A percentile compares a stretch with the other conserved stretches of the same genome.
Conservation (phyloP, 1,140 invertebrate species). For the Drosophila subobscura region DNA sequence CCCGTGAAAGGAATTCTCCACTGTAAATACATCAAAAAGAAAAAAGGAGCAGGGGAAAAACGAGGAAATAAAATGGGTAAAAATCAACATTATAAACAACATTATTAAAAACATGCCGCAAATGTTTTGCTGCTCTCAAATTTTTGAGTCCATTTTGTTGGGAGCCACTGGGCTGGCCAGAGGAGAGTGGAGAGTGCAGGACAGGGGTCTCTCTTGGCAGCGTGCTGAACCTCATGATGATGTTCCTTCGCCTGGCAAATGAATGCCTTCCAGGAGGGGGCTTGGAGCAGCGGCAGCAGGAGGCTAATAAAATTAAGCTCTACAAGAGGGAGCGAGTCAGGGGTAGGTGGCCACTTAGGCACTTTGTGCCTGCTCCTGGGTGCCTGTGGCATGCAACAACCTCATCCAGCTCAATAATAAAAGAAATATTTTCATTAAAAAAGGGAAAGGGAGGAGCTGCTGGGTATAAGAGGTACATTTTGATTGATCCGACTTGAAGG, state of each 20-base stretch:
- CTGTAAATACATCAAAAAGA: slow-evolving; percentile 66
- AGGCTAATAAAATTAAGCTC: slow-evolving; percentile 71
- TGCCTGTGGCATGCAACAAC: slow-evolving; percentile 47
- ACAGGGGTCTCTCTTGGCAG: not conserved
- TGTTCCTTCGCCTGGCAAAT: slow-evolving; percentile 56
- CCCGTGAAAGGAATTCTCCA: slow-evolving; percentile 69
- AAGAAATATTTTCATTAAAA: slow-evolving; percentile 74
- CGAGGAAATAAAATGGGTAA: slow-evolving; percentile 38
- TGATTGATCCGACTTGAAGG: not conserved
- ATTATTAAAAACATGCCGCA: slow-evolving; percentile 83
- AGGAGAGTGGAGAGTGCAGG: slow-evolving; percentile 6
- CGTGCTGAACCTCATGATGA: slow-evolving; percentile 62
- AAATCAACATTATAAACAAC: slow-evolving; percentile 82
- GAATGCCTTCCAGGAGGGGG: slow-evolving; percentile 27
- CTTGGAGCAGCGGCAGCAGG: slow-evolving; percentile 7
- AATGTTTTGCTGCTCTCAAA: slow-evolving; percentile 76
- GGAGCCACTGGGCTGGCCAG: slow-evolving; percentile 32
- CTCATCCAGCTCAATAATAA: slow-evolving; percentile 59
- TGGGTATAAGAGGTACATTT: not conserved
- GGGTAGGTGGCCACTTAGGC: not conserved
- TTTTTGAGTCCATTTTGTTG: slow-evolving; percentile 82
- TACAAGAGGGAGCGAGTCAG: not conserved
- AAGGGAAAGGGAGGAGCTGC: slow-evolving; percentile 35
- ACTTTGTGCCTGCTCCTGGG: slow-evolving; percentile 4
- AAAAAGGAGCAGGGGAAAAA: slow-evolving; percentile 18